A percentile compares a stretch with the other conserved stretches of the same genome.
Evolutionary conservation across 2,113 vertebrate genomes (phyloP).

Genomic region (Paradoxurus hermaphroditus): DNA sequence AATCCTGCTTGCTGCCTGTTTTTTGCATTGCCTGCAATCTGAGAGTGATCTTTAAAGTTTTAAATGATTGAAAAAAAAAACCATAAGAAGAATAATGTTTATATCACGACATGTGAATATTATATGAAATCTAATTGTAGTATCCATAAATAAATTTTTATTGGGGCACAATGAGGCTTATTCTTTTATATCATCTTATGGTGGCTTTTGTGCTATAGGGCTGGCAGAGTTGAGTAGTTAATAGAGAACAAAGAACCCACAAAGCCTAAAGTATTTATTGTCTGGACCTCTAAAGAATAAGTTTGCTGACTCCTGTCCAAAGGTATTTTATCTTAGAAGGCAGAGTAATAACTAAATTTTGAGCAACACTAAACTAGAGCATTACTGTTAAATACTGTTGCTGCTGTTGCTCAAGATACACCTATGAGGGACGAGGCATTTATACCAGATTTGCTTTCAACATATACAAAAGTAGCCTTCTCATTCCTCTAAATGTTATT

Average conservation of each 20-base stretch:
- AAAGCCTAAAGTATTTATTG: constrained; percentile 31
- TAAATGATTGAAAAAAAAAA: not conserved
- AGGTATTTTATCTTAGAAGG: constrained; percentile 19
- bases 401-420: not conserved
- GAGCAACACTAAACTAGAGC: not conserved
- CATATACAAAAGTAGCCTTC: not conserved
- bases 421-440: not conserved
- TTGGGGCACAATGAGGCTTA: not conserved
- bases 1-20: not conserved
- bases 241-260: not conserved
- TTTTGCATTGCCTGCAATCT: not conserved
- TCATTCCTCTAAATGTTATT: constrained; percentile 37
- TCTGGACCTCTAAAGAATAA: constrained; percentile 3
- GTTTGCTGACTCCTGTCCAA: not conserved
- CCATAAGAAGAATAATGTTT: not conserved
- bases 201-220: not conserved
- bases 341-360: not conserved
- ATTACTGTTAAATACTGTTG: not conserved
- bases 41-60: not conserved
- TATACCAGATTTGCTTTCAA: constrained; percentile 13
- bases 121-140: not conserved
- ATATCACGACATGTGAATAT: not conserved
- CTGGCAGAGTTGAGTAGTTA: not conserved
- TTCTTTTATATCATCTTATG: constrained; percentile 1
- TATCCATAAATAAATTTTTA: not conserved